These are phyloP conservation scores for Cloeon dipterum DNA, from an alignment of 2,888 invertebrate genomes.

Conservation along the genomic window DNA sequence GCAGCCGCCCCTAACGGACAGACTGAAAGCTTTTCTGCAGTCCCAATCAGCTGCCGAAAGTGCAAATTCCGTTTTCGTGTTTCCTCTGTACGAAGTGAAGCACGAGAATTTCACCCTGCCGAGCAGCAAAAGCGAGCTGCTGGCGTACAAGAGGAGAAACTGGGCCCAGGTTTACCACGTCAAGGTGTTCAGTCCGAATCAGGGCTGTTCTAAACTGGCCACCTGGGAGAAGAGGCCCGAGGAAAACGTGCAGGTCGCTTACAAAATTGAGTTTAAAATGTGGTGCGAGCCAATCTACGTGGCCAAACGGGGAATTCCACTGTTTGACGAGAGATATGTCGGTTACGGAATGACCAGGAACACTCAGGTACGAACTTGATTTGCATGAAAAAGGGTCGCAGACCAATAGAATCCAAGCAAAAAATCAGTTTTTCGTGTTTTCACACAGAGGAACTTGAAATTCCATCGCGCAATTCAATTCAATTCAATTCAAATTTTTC, in stretches of 20 bases:
- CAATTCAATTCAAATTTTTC: too few species aligned
- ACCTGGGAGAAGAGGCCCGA: conserved; percentile 10
- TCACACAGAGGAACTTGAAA: too few species aligned
- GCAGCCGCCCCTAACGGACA: too few species aligned
- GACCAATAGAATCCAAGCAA: too few species aligned
- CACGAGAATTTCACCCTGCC: conserved; percentile 11
- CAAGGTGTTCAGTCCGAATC: conserved; percentile 16
- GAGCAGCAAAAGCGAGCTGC: conserved; percentile 13
- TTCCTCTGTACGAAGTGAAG: conserved; percentile 17
- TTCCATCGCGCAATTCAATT: too few species aligned
- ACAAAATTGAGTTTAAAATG: conserved; percentile 14
- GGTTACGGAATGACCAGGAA: conserved; percentile 20
- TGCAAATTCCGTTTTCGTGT: conserved; percentile 16
- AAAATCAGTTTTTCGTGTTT: too few species aligned
- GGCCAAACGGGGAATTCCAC: conserved; percentile 13
- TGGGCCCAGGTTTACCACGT: conserved; percentile 17
- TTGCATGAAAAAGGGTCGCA: too few species aligned
- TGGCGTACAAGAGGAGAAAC: conserved; percentile 12
- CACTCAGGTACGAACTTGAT: conserved; percentile 15
- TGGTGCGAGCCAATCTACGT: conserved; percentile 20
- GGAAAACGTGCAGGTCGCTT: conserved; percentile 12
- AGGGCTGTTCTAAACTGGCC: conserved; percentile 15
- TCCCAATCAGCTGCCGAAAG: not conserved
- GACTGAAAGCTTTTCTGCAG: conserved; percentile 10
- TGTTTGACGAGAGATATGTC: conserved; percentile 17